Evolutionary conservation across 2,113 vertebrate species (phyloP).

Genomic region (Stictonetta naevosa): DNA sequence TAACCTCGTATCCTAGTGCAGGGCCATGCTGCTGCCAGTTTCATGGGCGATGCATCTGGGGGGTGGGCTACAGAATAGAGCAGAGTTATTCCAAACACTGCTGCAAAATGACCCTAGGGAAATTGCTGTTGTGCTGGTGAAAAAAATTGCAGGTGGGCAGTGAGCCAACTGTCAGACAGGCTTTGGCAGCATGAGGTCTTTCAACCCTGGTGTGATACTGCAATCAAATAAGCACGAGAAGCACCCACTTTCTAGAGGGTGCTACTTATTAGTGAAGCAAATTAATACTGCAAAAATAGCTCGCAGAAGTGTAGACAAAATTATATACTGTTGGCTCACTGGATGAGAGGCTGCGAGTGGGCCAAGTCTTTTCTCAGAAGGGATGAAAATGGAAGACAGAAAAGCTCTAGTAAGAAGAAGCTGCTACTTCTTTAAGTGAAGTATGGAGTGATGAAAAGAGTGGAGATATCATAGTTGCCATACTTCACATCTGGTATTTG

Average conservation of each 20-base stretch:
- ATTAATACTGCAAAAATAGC: neutral
- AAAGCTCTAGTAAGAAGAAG: neutral
- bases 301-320: neutral
- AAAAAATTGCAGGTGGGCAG: neutral
- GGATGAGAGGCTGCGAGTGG: too few relatives aligned
- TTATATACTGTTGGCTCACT: neutral
- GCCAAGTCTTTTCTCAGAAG: neutral
- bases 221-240: neutral
- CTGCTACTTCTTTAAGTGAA: neutral
- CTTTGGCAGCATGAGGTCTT: neutral
- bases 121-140: neutral
- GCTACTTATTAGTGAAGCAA: neutral
- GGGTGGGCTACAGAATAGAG: neutral
- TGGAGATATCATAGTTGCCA: neutral
- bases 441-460: conserved; percentile 26
- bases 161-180: neutral
- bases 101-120: neutral
- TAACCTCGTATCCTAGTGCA: neutral
- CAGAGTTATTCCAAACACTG: neutral
- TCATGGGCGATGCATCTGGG: neutral
- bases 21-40: neutral
- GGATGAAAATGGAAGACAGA: neutral
- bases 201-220: neutral
- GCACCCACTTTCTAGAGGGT: neutral
- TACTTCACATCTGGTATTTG: neutral